phyloP scores from a whole-genome alignment of 1,140 invertebrate species.

The Bombus confusus region DNA sequence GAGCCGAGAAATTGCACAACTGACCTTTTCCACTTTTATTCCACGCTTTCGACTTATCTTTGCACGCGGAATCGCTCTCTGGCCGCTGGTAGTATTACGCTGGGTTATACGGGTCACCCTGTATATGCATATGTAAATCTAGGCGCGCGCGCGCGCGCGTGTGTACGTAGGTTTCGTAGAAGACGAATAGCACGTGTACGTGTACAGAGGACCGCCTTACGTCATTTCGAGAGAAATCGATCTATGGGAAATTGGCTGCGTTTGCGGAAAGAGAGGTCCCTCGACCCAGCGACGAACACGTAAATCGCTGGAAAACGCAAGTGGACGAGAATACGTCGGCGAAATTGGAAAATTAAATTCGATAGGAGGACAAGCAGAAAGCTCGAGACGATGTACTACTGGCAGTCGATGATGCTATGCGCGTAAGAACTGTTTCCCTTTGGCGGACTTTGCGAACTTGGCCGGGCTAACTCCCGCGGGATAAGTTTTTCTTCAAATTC shows the following conservation, averaged over 20 bases:
- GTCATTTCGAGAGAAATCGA: conserved; percentile 65
- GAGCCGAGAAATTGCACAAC: too few species aligned
- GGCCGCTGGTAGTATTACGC: not conserved
- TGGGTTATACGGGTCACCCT: not conserved
- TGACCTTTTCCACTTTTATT: too few species aligned
- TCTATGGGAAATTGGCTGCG: conserved; percentile 54
- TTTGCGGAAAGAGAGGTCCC: conserved; percentile 45
- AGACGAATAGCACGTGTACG: not conserved
- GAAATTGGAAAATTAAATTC: conserved; percentile 55
- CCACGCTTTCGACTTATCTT: too few species aligned
- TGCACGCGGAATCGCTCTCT: too few species aligned
- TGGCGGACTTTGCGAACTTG: not conserved
- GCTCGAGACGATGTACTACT: too few species aligned
- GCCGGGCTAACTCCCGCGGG: not conserved
- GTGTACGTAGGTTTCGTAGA: not conserved
- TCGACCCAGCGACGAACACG: not conserved
- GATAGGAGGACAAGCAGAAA: not conserved
- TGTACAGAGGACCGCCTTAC: conserved; percentile 10
- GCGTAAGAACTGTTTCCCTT: conserved; percentile 22
- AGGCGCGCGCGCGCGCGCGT: not conserved
- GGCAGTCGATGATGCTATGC: too few species aligned
- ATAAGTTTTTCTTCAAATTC: conserved; percentile 24
- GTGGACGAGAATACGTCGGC: conserved; percentile 10
- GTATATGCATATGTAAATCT: not conserved
- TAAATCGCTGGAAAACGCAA: conserved; percentile 49